Conservation (phyloP, 2,113 vertebrate genomes). For the Vidua macroura region DNA sequence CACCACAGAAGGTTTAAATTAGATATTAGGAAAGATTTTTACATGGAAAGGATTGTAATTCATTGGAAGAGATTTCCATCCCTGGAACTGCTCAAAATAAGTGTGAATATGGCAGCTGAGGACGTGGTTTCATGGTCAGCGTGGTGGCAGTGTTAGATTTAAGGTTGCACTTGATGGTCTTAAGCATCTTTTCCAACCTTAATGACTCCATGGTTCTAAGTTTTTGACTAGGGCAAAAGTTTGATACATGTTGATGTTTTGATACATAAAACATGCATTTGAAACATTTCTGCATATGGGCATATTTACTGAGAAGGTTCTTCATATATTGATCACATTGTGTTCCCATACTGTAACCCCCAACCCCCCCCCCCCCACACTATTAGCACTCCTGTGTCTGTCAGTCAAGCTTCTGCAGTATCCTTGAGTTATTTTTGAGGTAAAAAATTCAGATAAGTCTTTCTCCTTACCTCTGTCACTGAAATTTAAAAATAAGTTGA, state of each 20-base stretch:
- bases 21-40: not conserved
- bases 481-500: not conserved
- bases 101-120: not conserved
- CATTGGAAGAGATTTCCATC: not conserved
- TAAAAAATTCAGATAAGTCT: not conserved
- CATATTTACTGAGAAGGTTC: not conserved
- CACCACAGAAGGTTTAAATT: not conserved
- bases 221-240: not conserved
- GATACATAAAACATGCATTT: not conserved
- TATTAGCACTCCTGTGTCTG: not conserved
- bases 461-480: not conserved
- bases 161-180: no score
- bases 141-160: rapidly evolving
- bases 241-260: not conserved
- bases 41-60: not conserved
- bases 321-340: not conserved
- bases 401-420: not conserved
- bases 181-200: not conserved
- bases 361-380: not conserved
- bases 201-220: rapidly evolving
- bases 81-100: not conserved
- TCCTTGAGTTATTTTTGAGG: not conserved
- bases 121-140: not conserved
- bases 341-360: not conserved
- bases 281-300: not conserved